Evolutionary conservation across 2,113 vertebrate species (phyloP).

Genomic region (Lichenostomus cassidix): DNA sequence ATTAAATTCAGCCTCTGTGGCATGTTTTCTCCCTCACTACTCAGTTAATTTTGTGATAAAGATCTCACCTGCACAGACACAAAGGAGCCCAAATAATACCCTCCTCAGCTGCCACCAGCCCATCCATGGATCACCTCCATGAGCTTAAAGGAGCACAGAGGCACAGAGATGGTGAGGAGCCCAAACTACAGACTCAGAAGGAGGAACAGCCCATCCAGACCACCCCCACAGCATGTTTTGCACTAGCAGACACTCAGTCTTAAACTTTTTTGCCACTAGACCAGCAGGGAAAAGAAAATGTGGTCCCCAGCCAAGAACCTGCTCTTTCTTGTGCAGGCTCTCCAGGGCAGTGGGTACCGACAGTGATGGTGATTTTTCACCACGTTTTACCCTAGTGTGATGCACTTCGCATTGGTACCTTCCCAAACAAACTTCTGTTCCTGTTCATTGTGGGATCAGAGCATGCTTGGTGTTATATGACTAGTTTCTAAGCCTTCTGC

Average conservation of each 20-base stretch:
- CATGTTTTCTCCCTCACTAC: neutral
- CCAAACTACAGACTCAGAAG: neutral
- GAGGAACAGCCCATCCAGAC: neutral
- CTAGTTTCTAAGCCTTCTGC: neutral
- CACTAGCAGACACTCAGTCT: neutral
- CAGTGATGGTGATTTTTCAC: fast-evolving
- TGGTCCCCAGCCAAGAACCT: neutral
- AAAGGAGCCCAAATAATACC: neutral
- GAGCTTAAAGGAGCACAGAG: neutral
- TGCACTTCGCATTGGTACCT: neutral
- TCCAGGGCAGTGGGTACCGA: neutral
- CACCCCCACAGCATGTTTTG: fast-evolving
- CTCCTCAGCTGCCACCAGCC: neutral
- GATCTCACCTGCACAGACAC: fast-evolving
- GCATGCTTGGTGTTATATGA: neutral
- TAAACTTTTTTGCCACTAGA: neutral
- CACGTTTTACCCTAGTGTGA: neutral
- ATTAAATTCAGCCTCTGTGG: neutral
- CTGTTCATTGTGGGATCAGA: neutral
- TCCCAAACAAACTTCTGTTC: neutral
- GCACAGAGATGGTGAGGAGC: neutral
- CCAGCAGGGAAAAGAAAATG: neutral
- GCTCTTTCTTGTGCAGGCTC: neutral
- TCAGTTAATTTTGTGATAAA: neutral
- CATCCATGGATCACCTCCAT: neutral